A percentile compares a stretch with the other conserved stretches of the same genome.
Conservation (phyloP, 2,113 vertebrate species). For the Egretta garzetta region DNA sequence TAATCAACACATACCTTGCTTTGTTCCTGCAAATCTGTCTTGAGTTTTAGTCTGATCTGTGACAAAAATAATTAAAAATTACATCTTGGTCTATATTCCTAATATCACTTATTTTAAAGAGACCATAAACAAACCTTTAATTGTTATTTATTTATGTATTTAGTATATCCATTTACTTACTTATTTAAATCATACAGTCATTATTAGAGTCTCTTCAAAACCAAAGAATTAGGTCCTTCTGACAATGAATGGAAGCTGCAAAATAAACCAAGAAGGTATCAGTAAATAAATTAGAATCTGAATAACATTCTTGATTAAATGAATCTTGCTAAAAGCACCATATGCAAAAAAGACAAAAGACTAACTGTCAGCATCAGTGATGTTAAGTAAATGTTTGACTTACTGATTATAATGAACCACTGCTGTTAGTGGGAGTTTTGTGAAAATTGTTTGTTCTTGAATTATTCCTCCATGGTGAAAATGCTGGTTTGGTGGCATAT, state of each 20-base stretch:
- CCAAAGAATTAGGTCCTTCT: background rate
- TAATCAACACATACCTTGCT: background rate
- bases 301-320: conserved; percentile 25
- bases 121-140: background rate
- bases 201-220: background rate
- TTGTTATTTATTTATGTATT: background rate
- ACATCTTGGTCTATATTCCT: background rate
- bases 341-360: conserved; percentile 22
- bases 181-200: background rate
- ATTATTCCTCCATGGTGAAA: background rate
- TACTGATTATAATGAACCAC: conserved; percentile 28
- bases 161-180: background rate
- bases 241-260: background rate
- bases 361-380: background rate
- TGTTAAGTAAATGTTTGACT: conserved; percentile 28
- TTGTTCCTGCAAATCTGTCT: background rate
- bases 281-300: conserved; percentile 29
- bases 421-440: background rate
- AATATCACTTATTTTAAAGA: background rate
- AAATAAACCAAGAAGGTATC: background rate
- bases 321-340: background rate
- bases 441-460: background rate
- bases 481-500: background rate
- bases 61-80: background rate
- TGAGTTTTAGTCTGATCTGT: background rate